Percentiles rank a stretch among this genome's conserved stretches.
These are phyloP conservation scores for Odontomachus brunneus DNA, from an alignment of 1,140 invertebrate genomes.

Conservation along the genomic window DNA sequence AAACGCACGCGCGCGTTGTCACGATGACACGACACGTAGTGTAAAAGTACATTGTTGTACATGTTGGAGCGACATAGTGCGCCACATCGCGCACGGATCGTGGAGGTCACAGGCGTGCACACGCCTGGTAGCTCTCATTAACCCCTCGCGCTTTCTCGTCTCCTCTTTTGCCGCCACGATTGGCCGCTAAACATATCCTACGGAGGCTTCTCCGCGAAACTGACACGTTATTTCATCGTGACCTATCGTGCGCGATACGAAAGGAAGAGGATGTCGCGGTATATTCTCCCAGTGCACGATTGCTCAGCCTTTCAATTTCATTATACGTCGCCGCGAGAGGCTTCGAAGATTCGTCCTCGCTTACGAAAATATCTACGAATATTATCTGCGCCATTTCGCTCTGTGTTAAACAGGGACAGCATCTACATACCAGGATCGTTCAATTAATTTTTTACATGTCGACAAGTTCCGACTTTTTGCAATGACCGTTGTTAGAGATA, in stretches of 20 bases:
- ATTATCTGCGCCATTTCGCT: too few relatives aligned
- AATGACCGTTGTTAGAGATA: conserved; percentile 32
- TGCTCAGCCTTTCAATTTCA: too few relatives aligned
- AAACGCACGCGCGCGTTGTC: conserved; percentile 25
- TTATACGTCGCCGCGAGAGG: too few relatives aligned
- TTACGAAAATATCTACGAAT: too few relatives aligned
- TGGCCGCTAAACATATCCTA: conserved; percentile 75
- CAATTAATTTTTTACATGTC: conserved; percentile 38
- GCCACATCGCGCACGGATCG: conserved; percentile 40
- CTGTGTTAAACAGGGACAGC: too few relatives aligned
- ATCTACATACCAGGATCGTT: too few relatives aligned
- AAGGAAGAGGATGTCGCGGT: too few relatives aligned
- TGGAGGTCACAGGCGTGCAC: conserved; percentile 71
- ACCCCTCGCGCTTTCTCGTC: conserved; percentile 69
- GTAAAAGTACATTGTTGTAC: conserved; percentile 15
- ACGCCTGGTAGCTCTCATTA: conserved; percentile 76
- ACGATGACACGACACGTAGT: conserved; percentile 7
- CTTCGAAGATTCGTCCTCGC: background rate
- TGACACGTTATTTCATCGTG: conserved; percentile 64
- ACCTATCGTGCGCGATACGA: conserved; percentile 29
- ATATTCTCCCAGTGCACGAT: background rate
- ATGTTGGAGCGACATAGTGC: too few relatives aligned
- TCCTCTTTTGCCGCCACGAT: conserved; percentile 74
- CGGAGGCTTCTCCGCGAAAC: conserved; percentile 43
- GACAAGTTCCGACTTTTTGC: conserved; percentile 44